Base-by-base conservation (phyloP, 2,888 invertebrate species). In the Macaria liturata region DNA sequence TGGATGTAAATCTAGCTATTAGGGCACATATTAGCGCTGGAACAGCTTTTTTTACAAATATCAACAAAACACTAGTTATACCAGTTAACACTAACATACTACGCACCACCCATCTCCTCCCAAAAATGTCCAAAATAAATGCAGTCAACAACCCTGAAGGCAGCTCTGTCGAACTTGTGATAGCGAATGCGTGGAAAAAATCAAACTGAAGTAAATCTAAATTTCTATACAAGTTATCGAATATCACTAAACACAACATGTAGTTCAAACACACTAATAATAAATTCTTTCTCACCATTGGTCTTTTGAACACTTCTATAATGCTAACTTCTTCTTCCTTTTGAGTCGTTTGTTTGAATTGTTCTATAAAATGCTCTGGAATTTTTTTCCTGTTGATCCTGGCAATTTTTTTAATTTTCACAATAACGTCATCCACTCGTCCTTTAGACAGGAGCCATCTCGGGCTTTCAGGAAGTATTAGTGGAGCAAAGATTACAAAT, bases 361-460 rank as follows among this genome's bases (percentile, higher is more conserved):
- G 69, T 43, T 79, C 74, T 32, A 85, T 75, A 4, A 82, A 37
- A 46, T 81, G 78, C 3, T 58, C 44, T 4, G 84, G 74, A 31
- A 86, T 64, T 57, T 70, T 69, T 55, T 77, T 84, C 56, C 72
- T 82, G 55, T 86, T 86, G 0, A 80, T 68, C 61, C 78, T 71
- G 32, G 76, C 76, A 9, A 86, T 84, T 0, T 64, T 68, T 4
- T 78, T 55, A 9, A 85, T 60, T 67, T 78, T 84, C 1, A 73
- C 59, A 4, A 85, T 66, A 1, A 83, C 81, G 32, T 83, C 80
- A 57, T 85, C 79, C 0, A 80, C 65, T 30, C 79, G 76, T 9
- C 82, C 83, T 71, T 73, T 80, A 9, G 84, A 78, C 31, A 84
- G 67, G 39, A 84, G 61, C 84, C 84, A 85, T 62, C 80, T 75